Evolutionary conservation across 2,113 vertebrate species (phyloP).

Genomic region (Atlantisia rogersi): DNA sequence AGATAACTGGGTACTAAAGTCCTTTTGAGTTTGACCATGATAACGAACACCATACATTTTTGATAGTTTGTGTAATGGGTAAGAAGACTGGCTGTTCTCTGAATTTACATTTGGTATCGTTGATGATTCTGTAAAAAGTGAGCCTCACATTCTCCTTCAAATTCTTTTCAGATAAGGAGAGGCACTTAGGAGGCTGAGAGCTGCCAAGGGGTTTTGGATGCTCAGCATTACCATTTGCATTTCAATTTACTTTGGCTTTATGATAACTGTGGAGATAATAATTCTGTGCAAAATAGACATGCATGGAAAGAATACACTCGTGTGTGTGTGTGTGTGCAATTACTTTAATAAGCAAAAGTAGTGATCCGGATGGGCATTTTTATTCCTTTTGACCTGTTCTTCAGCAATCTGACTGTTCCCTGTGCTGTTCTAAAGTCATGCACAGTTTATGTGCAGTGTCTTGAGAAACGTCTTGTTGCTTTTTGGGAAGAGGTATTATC

Average conservation of each 20-base stretch:
- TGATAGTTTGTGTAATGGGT: neutral
- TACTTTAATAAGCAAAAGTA: neutral
- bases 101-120: neutral
- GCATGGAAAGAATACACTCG: neutral
- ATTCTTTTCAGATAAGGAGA: neutral
- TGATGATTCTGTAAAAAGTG: neutral
- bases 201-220: neutral
- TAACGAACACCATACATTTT: rapidly evolving
- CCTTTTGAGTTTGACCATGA: neutral
- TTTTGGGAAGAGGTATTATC: neutral
- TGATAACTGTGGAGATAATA: neutral
- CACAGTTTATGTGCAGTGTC: neutral
- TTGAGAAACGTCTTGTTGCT: neutral
- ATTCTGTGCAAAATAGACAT: neutral
- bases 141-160: neutral
- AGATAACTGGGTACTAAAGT: neutral
- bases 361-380: neutral
- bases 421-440: neutral
- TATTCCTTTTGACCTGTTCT: neutral
- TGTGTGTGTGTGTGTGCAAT: neutral
- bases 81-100: neutral
- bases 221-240: neutral
- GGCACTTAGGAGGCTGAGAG: neutral
- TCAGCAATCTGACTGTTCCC: neutral
- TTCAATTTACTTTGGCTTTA: neutral